Evolutionary conservation across 1,140 invertebrate species (phyloP), one percentile per base, ranked within the genome.

Genomic region (Lucilia sericata): DNA sequence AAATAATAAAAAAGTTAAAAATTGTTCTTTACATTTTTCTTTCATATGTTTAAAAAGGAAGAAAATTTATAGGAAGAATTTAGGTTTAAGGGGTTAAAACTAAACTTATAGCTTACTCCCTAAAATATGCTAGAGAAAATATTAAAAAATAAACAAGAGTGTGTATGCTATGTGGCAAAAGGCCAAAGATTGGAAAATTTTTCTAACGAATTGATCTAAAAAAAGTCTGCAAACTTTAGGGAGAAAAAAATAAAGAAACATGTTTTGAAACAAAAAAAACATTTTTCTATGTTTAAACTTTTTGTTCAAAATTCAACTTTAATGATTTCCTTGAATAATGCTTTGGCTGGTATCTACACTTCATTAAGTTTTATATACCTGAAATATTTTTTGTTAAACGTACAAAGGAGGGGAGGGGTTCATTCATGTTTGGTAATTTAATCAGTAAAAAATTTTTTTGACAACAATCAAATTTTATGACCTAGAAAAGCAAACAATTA

Each of bases 311-410:
- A 55, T 55, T 55, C 12, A 55, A 55, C 5, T 21, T 25, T 70
- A 70, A 70, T 70, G 65, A 70, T 70, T 70, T 70, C 65, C 65
- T 70, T 70, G 0, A 21, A 19, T 14, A 55, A 14, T 55, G 17
- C 10, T 17, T 55, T 21, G 4, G 14, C 14, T 21, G 8, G 19
- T 5, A 21, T 70, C 21, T 25, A 70, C 65, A 70, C 65, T 70
- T 70, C 65, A 70, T 70, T 70, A 70, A 70, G 9, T 70, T 70
- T 70, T 70, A 70, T 70, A 70, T 19, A n/a, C 55, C n/a, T n/a
- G 14, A 60, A 60, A 60, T 60, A n/a, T 60, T 60, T n/a, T n/a
- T 30, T 30, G 25, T 30, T 30, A 1, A 30, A 30, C 3, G 25
- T 30, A 30, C 25, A 30, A 3, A 30, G 25, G n/a, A 14, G 7